Base-by-base conservation (phyloP, 2,797 vertebrate genomes). In the Myotis planiceps region DNA sequence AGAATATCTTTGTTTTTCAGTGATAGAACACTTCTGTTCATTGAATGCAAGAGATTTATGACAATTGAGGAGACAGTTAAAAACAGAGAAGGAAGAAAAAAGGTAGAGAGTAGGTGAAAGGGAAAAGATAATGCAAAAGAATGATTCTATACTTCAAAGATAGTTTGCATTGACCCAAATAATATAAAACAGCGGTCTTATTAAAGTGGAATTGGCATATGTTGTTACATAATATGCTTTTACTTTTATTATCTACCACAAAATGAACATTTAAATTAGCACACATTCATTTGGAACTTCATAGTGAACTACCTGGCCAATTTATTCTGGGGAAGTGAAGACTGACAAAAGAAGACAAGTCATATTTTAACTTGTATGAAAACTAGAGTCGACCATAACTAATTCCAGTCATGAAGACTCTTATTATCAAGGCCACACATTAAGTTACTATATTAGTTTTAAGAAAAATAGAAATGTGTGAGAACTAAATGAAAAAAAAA, bases 391-490 rank as follows among this genome's bases (percentile, higher is more conserved):
- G 39, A 49, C 51, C 79, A 14, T 80, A 76, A 72, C 34, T 81
- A 88, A 82, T 79, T 74, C 29, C 15, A 92, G 18, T 34, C 49
- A 74, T 68, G 29, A 71, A 75, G 37, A 23, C 66, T 93, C 81
- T 96, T 93, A 93, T 84, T 91, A 92, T 7, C 49, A 97, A 97
- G 93, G 39, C 21, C 79, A 89, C 14, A 84, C 15, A 58, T 51
- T 90, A 96, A 95, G 45, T 16, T 88, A 88, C 47, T 92, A 83
- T 69, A 92, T 58, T 96, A 80, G 19, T 84, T 51, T 84, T 72
- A 97, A 97, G 65, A 8, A 97, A 75, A 85, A 60, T 14, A 39
- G 39, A 95, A 97, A 91, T 53, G 47, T 92, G n/a, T 66, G 42
- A 96, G 74, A 97, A 96, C 95, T 39, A 97, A 94, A 21, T 25